Base-by-base conservation (phyloP, 2,113 vertebrate genomes). In the Calyptomena viridis region DNA sequence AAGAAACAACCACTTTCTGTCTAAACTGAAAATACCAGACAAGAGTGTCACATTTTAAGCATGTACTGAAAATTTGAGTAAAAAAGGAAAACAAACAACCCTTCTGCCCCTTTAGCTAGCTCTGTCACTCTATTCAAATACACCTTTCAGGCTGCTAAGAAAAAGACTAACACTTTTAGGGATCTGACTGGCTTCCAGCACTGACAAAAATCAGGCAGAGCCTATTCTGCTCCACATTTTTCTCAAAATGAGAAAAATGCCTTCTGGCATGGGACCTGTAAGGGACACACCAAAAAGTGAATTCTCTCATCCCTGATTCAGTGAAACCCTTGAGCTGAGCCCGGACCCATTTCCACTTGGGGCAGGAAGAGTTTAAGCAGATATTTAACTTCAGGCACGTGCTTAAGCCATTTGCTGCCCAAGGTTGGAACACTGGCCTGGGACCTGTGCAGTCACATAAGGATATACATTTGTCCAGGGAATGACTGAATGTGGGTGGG, bases 21-120 rank as follows among this genome's bases (percentile, higher is more conserved):
- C 88, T 92, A 75, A 89, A 85, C 78, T 83, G 67, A 64, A 93
- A 94, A 95, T 93, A 89, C 83, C 83, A 94, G 88, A 94, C 85
- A 92, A 63, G 64, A 89, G 47, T 73, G 82, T 94, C 92, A 75
- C 64, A 64, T 95, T 92, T 87, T 63, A 90, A 95, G 59, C 15
- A 0, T 46, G 44, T 68, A 84, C 68, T 81, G 58, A 52, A 91
- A 90, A 50, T 90, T 12, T 55, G 58, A 87, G 31, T 46, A 86
- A n/a, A 86, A 93, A 93, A 71, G 33, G 63, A 79, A 93, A 94
- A 67, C 63, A 77, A 93, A 84, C n/a, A 84, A 7, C 27, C 42
- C 40, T 91, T 86, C 79, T 88, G 63, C 63, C 56, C 47, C 62
- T 76, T 84, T 74, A 93, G 87, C 84, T 83, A 50, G 52, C 47